A percentile compares a stretch with the other conserved stretches of the same genome.
These are phyloP conservation scores for Gadus chalcogrammus DNA, from an alignment of 2,113 vertebrate species.

Conservation along the genomic window DNA sequence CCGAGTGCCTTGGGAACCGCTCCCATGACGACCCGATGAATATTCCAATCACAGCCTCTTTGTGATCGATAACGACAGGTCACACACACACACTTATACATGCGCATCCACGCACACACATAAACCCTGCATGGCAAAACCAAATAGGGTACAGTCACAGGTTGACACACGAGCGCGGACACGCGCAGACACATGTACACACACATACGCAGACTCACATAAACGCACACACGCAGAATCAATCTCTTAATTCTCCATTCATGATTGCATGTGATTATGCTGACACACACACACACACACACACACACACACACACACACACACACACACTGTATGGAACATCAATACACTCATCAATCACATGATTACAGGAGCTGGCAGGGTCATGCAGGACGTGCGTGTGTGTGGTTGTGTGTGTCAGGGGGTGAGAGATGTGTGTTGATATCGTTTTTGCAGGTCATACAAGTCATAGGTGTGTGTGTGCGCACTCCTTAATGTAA, in stretches of 20 bases:
- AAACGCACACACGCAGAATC: neutral
- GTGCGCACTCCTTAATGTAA: constrained; percentile 20
- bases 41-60: constrained; percentile 52
- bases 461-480: constrained; percentile 18
- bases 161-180: neutral
- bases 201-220: neutral
- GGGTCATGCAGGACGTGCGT: constrained; percentile 17
- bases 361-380: constrained; percentile 47
- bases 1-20: constrained; percentile 18
- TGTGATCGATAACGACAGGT: constrained; percentile 58
- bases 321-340: constrained; percentile 38
- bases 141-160: neutral
- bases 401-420: constrained; percentile 1
- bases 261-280: neutral
- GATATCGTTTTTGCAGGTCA: constrained; percentile 40
- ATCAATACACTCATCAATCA: constrained; percentile 63
- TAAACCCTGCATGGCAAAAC: too few relatives aligned
- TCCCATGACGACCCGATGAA: constrained; percentile 29
- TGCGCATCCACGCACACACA: constrained; percentile 1
- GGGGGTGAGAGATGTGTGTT: neutral
- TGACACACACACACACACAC: neutral
- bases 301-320: too few relatives aligned
- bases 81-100: constrained; percentile 27
- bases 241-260: too few relatives aligned
- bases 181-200: constrained; percentile 5